Base-by-base conservation (phyloP, 2,113 vertebrate species). In the Barbus barbus region DNA sequence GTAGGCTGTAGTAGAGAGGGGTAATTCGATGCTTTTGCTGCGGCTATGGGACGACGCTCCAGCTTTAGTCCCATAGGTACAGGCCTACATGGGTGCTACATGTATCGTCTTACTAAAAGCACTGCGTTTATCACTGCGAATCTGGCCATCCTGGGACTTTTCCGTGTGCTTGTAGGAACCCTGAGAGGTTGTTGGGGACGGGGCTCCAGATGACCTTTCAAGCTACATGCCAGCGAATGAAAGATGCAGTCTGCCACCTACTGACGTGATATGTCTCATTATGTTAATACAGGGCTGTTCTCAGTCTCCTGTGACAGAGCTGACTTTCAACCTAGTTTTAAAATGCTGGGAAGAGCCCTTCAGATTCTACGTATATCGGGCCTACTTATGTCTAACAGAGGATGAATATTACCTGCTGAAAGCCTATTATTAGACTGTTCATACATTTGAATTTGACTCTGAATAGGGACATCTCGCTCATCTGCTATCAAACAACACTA, bases 181-280 rank as follows among this genome's bases (percentile, higher is more conserved):
- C 76, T 18, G 77, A 26, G 38, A 79, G 58, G 77, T 44, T 41
- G 14, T 79, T 28, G 31, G 58, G 46, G 77, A 44, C 5, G 22
- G 77, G 9, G 77, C 58, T 28, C n/a, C n/a, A 4, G 77, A 79
- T 79, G 77, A 79, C 77, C 77, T 79, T 79, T 79, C 77, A 63
- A 46, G 38, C 56, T 63, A 63, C 77, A 79, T 79, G 56, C 13
- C 58, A 28, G 6, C 3, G 24, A 63, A 79, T 46, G 77, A 79
- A 79, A 79, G 38, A 79, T 61, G 77, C 58, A 79, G 63, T 81
- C 61, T 69, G 61, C 78, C 61, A 48, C 28, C 41, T 69, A 63
- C 78, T 69, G 78, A 81, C 78, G 78, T 81, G 78, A 81, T 51
- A 81, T 65, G 78, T 81, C 78, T 81, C 44, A 44, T 81, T 81